Percentiles rank a stretch among this genome's conserved stretches.
phyloP scores from a whole-genome alignment of 2,797 vertebrate genomes.

The Clarias platycephalus region DNA sequence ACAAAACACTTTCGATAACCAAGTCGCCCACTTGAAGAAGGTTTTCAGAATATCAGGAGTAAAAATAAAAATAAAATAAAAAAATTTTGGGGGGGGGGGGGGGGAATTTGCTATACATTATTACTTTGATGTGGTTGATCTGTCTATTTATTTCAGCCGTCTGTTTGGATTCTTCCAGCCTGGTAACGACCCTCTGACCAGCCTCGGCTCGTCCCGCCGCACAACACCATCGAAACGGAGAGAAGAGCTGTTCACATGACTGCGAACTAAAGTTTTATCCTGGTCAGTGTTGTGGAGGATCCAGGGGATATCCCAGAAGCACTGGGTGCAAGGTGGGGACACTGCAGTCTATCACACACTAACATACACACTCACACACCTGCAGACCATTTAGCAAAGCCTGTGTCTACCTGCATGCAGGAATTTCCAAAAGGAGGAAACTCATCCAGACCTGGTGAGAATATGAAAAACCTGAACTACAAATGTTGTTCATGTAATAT shows the following conservation, averaged over 20 bases:
- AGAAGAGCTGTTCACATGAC: background rate
- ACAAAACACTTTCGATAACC: background rate
- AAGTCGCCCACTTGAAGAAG: background rate
- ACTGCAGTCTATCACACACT: background rate
- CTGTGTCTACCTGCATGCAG: background rate
- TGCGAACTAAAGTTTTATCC: background rate
- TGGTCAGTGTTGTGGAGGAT: background rate
- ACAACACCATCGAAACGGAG: background rate
- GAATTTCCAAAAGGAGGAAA: background rate
- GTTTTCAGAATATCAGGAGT: background rate
- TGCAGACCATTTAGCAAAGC: background rate
- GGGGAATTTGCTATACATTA: background rate
- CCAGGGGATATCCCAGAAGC: background rate
- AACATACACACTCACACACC: background rate
- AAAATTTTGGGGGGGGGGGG: too few species aligned
- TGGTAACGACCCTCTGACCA: background rate
- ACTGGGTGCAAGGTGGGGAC: background rate
- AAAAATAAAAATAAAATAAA: too few species aligned
- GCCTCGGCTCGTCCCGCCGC: background rate
- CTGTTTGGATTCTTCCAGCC: background rate
- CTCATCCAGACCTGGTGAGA: background rate
- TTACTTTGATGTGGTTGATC: background rate
- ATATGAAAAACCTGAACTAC: background rate
- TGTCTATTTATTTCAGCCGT: background rate
- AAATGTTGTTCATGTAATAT: too few species aligned